phyloP scores from a whole-genome alignment of 2,113 vertebrate genomes.

The Nycticorax nycticorax region DNA sequence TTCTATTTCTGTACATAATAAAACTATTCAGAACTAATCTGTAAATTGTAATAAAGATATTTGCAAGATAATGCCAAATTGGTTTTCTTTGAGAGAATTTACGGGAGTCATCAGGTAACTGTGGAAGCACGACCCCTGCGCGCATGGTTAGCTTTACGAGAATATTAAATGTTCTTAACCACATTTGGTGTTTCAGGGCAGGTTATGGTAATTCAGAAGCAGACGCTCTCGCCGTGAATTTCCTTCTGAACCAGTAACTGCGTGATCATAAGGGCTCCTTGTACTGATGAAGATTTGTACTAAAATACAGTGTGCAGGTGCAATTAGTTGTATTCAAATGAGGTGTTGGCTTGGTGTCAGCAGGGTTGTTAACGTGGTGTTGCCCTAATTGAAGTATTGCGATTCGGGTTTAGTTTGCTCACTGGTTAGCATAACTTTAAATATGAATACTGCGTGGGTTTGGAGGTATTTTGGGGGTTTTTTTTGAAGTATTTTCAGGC shows the following conservation, averaged over 20 bases:
- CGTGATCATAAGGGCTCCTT: not conserved
- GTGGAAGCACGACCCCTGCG: fast-evolving
- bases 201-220: not conserved
- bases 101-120: fast-evolving
- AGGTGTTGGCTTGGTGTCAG: not conserved
- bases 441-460: fast-evolving
- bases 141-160: fast-evolving
- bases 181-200: not conserved
- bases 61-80: conserved; percentile 56
- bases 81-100: not conserved
- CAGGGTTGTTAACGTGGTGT: not conserved
- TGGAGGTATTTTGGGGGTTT: not conserved
- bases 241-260: not conserved
- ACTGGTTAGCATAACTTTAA: not conserved
- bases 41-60: conserved; percentile 79
- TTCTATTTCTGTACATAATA: conserved; percentile 77
- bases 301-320: not conserved
- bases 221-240: no score
- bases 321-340: not conserved
- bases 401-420: not conserved
- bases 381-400: not conserved
- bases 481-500: not conserved
- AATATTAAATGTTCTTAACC: not conserved
- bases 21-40: conserved; percentile 69
- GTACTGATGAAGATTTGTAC: not conserved